Base-by-base conservation (phyloP, 2,113 vertebrate species). In the Pituophis catenifer region DNA sequence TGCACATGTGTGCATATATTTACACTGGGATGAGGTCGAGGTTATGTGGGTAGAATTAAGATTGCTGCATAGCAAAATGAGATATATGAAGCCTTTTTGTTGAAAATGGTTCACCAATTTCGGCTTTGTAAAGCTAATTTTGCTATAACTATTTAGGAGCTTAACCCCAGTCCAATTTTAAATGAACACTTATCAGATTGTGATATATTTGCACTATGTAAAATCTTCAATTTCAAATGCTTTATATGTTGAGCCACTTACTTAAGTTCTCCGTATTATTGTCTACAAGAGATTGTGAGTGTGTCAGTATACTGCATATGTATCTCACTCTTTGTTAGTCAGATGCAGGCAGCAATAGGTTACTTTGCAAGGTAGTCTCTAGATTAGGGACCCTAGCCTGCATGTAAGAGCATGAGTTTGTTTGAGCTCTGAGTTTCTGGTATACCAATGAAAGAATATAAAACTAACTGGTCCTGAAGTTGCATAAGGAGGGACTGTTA, bases 141-240 rank as follows among this genome's bases (percentile, higher is more conserved):
- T 75, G n/a, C 65, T 75, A 12, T 29, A 65, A 87, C 93, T 85
- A 54, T 89, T 59, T 44, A 92, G 89, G 89, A 55, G 93, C 48
- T 5, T 26, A 57, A 86, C 58, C 26, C 29, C 50, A 44, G 85
- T 86, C 5, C 0, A 44, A 44, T 0, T 1, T 9, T 70, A 33
- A 12, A 15, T 3, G 5, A 6, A 62, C 11, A 55, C 52, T 55
- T 10, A 13, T 11, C 55, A 38, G 50, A 58, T 86, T 85, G 24
- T 85, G 86, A 29, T 26, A 4, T 13, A 13, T 58, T 55, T 89
- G 89, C 50, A 19, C 90, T 90, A 29, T 19, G 0, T 52, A 3
- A 89, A 65, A 55, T 48, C 65, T 52, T 0, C 90, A 55, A 10
- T 88, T 95, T 21, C 8, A 65, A 93, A 62, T 91, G 92, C 92